A percentile compares a stretch with the other conserved stretches of the same genome.
Conservation (phyloP, 2,113 vertebrate species). For the Gallinago media region DNA sequence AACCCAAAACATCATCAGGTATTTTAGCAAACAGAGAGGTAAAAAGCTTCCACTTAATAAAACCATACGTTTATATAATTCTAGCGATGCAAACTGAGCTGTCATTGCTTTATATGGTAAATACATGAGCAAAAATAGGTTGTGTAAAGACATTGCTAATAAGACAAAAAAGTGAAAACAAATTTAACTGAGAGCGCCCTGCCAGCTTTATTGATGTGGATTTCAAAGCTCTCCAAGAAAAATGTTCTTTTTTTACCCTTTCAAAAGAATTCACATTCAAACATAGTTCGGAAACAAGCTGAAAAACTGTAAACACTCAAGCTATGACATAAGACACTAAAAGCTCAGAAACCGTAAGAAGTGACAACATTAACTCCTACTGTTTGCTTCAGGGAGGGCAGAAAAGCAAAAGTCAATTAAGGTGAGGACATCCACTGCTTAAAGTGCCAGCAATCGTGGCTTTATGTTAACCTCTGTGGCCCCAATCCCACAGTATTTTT, state of each 20-base stretch:
- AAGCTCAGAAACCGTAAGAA: neutral
- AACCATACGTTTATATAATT: neutral
- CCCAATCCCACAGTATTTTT: neutral
- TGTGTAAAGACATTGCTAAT: conserved; percentile 30
- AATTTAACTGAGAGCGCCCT: conserved; percentile 15
- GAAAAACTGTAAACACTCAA: conserved; percentile 34
- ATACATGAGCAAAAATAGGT: conserved; percentile 14
- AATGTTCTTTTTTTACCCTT: conserved; percentile 42
- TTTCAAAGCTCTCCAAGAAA: conserved; percentile 56
- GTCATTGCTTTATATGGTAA: conserved; percentile 25
- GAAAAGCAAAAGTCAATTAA: neutral
- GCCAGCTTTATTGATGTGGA: conserved; percentile 32
- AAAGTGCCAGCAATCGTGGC: neutral
- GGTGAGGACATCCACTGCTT: neutral
- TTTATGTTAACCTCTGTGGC: neutral
- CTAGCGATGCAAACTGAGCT: neutral
- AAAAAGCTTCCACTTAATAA: neutral
- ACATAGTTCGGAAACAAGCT: neutral
- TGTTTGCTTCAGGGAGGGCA: conserved; percentile 9
- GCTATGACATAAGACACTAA: neutral
- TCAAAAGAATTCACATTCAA: conserved; percentile 29
- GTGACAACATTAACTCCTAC: neutral
- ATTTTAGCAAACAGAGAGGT: conserved; percentile 24
- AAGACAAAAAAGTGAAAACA: conserved; percentile 32
- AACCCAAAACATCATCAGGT: neutral